Evolutionary conservation across 2,113 vertebrate genomes (phyloP), one percentile per base, ranked within the genome.

Genomic region (Xiphophorus hellerii): DNA sequence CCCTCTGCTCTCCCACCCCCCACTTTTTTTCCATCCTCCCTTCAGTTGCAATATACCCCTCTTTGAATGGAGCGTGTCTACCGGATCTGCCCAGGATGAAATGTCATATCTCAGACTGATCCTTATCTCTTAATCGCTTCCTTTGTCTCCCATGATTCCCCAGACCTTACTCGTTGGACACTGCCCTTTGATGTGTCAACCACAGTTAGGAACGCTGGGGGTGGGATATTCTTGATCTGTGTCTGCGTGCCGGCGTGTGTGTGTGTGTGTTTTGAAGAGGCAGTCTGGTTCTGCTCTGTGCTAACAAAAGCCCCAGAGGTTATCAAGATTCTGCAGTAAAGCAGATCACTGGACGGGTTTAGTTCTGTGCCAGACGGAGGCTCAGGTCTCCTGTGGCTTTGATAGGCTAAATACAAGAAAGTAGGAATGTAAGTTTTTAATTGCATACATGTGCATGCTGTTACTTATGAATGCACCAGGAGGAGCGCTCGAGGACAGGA

Each of bases 91-190:
- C 95, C 90, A 93, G 96, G 96, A 96, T 98, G 96, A 97, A 97
- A 98, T 98, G 96, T 98, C 97, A 96, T 97, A 97, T 97, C 95
- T 95, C 93, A 94, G 95, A 92, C 95, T 93, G 96, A 97, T 97
- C 92, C 93, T 98, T 98, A 97, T 98, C 97, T 97, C 95, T 96
- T 96, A 96, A 98, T 96, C 94, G 94, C 97, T 97, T 95, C 94
- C 95, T 98, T 98, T 97, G 96, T 98, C 92, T 96, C 96, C 95
- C 88, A 93, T 91, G 95, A 96, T 94, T 96, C 97, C 95, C 93
- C 94, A 95, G 95, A 95, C 94, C 95, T 95, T 95, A 83, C 95
- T 93, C 93, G 94, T 95, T 93, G 93, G 95, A 95, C 94, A 88
- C 68, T 37, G 87, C 30, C 92, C 97, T 99, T 98, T 99, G 97